Percentiles rank a stretch among this genome's conserved stretches.
Conservation (phyloP, 2,797 vertebrate genomes). For the Eutrigla gurnardus region DNA sequence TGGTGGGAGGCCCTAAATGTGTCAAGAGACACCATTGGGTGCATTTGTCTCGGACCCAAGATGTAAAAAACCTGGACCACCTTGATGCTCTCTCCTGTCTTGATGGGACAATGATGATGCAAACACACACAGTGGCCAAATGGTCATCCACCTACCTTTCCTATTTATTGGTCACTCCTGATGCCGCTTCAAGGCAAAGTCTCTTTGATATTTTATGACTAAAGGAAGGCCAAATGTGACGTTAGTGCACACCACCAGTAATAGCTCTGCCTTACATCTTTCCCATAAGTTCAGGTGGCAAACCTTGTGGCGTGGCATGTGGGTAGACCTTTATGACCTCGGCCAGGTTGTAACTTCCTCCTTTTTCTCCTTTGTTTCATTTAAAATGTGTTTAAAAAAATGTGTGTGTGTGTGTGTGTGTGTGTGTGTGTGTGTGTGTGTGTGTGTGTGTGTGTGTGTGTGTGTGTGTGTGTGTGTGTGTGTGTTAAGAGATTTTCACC, state of each 20-base stretch:
- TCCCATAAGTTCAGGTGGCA: constrained; percentile 3
- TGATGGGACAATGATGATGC: constrained; percentile 22
- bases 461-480: constrained; percentile 18
- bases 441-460: too few species aligned
- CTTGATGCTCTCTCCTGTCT: constrained; percentile 43
- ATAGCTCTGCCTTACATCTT: constrained; percentile 8
- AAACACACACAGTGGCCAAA: constrained; percentile 37
- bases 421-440: constrained; percentile 19
- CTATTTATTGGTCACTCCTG: constrained; percentile 27
- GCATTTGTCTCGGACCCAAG: constrained; percentile 43
- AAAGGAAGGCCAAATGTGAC: constrained; percentile 44
- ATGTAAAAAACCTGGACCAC: constrained; percentile 60
- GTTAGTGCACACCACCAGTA: constrained; percentile 11
- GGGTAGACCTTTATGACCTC: constrained; percentile 2
- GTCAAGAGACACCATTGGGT: constrained; percentile 47
- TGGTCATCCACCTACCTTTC: constrained; percentile 26
- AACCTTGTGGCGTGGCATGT: constrained; percentile 2
- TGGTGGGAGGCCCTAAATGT: constrained; percentile 55
- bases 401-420: constrained; percentile 19
- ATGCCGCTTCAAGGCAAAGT: constrained; percentile 15
- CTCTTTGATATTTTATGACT: constrained; percentile 30
- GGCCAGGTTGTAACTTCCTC: background rate
- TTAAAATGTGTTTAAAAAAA: constrained; percentile 1
- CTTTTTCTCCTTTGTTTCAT: background rate
- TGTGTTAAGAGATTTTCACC: constrained; percentile 28